Base-by-base conservation (phyloP, 2,888 invertebrate genomes). In the Pemphredon lugubris region DNA sequence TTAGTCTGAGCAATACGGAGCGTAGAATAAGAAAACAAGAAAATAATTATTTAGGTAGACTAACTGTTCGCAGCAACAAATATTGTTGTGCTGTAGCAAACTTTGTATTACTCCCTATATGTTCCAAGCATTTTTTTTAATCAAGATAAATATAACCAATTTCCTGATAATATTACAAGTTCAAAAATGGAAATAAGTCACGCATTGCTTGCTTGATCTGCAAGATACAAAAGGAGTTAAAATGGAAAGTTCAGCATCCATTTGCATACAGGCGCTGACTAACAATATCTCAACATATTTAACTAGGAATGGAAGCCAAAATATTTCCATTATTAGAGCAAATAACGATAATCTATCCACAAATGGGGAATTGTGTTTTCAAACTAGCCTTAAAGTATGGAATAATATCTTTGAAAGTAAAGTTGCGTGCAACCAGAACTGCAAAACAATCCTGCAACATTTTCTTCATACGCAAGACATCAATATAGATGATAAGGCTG, bases 341-440 rank as follows among this genome's bases (percentile, higher is more conserved):
- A 93, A 94, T 82, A 91, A 88, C 0, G 92, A 92, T 74, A 92
- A 93, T 75, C 87, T 94, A 4, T 84, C 90, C 58, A 85, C 86
- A 34, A 87, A 91, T 42, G 95, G 95, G 6, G 95, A 95, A 73
- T 88, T 94, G 2, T 94, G 93, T 90, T 93, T 94, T 87, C 92
- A 93, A 7, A 88, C 91, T 61, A 90, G 90, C 48, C 81, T 91
- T 18, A 90, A 91, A 79, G 92, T 92, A 54, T 95, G 95, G 95
- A 89, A 90, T 58, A 90, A 89, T 71, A 87, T 90, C 72, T 81
- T 90, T 47, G 5, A 60, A 23, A 23, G 40, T 18, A 21, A 75
- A 18, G 44, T 70, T 20, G 14, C 53, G 2, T 69, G 73, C 7
- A 39, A 57, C 26, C 65, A 53, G 37, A 54, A 69, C n/a, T 81